phyloP scores from a whole-genome alignment of 2,888 invertebrate genomes.

The Coremacera marginata region DNA sequence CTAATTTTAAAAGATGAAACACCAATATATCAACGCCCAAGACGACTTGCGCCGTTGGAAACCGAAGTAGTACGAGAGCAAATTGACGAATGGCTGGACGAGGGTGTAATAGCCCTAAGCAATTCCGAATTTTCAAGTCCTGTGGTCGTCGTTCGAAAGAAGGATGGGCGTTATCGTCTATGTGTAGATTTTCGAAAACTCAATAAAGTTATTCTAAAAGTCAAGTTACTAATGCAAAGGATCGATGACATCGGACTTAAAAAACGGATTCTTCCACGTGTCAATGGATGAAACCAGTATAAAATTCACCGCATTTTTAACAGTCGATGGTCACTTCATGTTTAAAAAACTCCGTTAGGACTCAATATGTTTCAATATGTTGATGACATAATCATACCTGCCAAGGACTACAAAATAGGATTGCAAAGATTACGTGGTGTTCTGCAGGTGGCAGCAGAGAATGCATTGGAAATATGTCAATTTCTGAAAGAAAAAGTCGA shows the following conservation, averaged over 20 bases:
- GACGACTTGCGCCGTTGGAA: not conserved
- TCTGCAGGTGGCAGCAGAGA: not conserved
- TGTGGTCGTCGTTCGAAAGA: not conserved
- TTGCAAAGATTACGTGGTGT: not conserved
- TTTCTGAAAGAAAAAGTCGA: not conserved
- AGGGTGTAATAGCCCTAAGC: not conserved
- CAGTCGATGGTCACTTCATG: not conserved
- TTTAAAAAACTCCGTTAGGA: too few relatives aligned
- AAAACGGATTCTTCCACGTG: not conserved
- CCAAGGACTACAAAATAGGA: not conserved
- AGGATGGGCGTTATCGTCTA: not conserved
- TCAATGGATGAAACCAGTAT: not conserved
- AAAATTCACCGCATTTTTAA: not conserved
- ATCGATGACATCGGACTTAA: not conserved
- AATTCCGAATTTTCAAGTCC: not conserved
- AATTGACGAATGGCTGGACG: not conserved
- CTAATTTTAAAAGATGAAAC: not conserved
- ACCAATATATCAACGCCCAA: not conserved
- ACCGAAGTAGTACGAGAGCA: not conserved
- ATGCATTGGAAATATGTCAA: not conserved
- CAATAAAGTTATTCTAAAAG: not conserved
- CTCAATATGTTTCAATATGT: not conserved
- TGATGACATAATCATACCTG: not conserved
- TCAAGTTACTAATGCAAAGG: not conserved
- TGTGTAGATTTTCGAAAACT: not conserved